phyloP scores from a whole-genome alignment of 2,113 vertebrate genomes.

The Puma concolor region DNA sequence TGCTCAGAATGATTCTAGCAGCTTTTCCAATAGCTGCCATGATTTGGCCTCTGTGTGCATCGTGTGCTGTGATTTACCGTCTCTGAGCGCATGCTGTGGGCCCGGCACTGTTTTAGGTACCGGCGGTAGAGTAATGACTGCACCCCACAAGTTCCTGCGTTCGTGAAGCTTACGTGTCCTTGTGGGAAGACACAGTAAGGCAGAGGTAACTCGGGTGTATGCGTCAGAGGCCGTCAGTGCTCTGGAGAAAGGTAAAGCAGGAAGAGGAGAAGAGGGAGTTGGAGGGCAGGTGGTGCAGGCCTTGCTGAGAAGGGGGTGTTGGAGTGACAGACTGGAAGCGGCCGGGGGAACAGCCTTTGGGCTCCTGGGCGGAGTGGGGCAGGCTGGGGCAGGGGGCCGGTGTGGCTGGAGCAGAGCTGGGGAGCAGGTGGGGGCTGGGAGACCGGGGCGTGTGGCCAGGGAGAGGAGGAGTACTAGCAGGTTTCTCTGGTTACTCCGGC shows the following conservation, averaged over 20 bases:
- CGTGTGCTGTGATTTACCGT: not conserved
- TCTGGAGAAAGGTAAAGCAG: not conserved
- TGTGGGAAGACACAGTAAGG: not conserved
- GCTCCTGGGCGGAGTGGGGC: fast-evolving
- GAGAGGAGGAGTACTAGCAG: not conserved
- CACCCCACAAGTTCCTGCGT: not conserved
- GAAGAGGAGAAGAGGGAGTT: not conserved
- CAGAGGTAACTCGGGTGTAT: fast-evolving
- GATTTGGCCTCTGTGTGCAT: not conserved
- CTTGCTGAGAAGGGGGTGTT: not conserved
- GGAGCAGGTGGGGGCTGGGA: not conserved
- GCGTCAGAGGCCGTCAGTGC: not conserved
- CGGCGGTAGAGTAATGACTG: not conserved
- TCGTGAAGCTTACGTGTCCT: not conserved
- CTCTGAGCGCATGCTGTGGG: not conserved
- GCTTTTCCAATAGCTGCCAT: not conserved
- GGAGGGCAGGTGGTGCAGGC: not conserved
- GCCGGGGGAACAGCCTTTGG: fast-evolving
- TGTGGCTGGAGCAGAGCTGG: not conserved
- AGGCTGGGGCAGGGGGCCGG: too few relatives aligned
- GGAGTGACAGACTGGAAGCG: not conserved
- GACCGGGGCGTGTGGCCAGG: fast-evolving
- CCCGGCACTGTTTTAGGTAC: not conserved
- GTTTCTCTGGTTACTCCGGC: not conserved
- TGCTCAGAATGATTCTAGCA: not conserved